These are phyloP conservation scores for Thalassarche chlororhynchos DNA, from an alignment of 2,113 vertebrate genomes.

Conservation along the genomic window DNA sequence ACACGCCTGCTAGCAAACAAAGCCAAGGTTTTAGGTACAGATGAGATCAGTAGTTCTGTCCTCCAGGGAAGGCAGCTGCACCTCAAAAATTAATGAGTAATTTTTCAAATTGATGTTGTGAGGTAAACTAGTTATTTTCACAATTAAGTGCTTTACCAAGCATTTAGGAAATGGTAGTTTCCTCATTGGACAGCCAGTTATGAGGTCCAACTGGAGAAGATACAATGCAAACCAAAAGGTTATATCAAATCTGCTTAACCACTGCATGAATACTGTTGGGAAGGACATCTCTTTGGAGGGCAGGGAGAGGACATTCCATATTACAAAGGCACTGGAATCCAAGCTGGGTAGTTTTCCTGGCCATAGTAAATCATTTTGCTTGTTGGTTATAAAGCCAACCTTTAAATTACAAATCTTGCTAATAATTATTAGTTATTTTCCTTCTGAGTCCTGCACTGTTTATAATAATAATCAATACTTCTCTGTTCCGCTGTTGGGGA, in stretches of 20 bases:
- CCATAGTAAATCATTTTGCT: not conserved
- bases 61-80: conserved; percentile 57
- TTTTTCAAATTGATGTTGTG: conserved; percentile 61
- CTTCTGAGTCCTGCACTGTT: not conserved
- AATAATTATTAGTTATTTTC: conserved; percentile 1
- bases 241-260: not conserved
- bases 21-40: conserved; percentile 48
- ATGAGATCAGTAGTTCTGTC: conserved; percentile 64
- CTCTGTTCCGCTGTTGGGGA: not conserved
- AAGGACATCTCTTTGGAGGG: not conserved
- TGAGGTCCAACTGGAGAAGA: conserved; percentile 18
- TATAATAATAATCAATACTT: not conserved
- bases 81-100: conserved; percentile 62
- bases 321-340: not conserved
- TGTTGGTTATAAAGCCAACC: not conserved
- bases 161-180: not conserved
- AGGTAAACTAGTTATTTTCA: conserved; percentile 62
- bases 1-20: conserved; percentile 47
- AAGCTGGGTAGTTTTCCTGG: not conserved
- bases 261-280: not conserved
- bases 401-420: not conserved
- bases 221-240: not conserved
- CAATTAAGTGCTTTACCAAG: conserved; percentile 57
- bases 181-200: conserved; percentile 25
- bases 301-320: not conserved